Percentiles rank a stretch among this genome's conserved stretches.
These are phyloP conservation scores for Bombus haemorrhoidalis DNA, from an alignment of 1,140 invertebrate species.

Conservation along the genomic window DNA sequence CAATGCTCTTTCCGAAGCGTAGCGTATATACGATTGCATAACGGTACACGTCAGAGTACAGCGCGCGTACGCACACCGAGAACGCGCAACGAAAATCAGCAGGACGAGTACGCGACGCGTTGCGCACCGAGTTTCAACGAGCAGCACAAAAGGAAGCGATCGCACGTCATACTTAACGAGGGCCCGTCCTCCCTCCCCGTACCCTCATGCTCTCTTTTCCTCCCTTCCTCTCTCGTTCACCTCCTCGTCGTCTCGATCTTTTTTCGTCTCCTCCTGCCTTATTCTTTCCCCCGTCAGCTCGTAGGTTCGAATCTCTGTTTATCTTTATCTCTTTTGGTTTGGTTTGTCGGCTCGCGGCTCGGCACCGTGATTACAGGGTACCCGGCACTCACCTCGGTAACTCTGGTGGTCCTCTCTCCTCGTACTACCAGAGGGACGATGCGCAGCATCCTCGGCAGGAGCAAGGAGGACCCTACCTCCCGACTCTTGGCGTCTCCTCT, in stretches of 20 bases:
- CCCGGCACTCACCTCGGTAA: conserved; percentile 81
- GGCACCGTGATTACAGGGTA: conserved; percentile 82
- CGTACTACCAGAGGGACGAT: conserved; percentile 62
- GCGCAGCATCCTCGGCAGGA: conserved; percentile 50
- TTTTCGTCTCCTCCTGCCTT: conserved; percentile 43
- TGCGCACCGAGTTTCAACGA: conserved; percentile 60
- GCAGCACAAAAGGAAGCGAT: conserved; percentile 77
- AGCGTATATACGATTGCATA: conserved; percentile 57
- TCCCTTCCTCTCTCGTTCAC: conserved; percentile 16
- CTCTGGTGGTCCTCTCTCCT: conserved; percentile 80
- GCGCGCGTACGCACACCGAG: conserved; percentile 8
- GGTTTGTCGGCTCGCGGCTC: conserved; percentile 82
- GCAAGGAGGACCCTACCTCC: conserved; percentile 44
- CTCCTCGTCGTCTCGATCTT: background rate
- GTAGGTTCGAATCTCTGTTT: conserved; percentile 82
- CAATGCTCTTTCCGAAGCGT: conserved; percentile 43
- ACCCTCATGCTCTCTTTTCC: conserved; percentile 9
- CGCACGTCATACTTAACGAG: conserved; percentile 82
- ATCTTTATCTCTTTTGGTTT: conserved; percentile 83
- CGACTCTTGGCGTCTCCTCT: background rate
- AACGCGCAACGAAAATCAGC: conserved; percentile 54
- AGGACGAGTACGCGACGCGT: conserved; percentile 59
- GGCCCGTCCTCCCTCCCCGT: conserved; percentile 55
- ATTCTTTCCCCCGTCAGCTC: conserved; percentile 74
- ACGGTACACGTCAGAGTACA: conserved; percentile 50